phyloP scores from a whole-genome alignment of 2,888 invertebrate species.

The Oasisia sp. region DNA sequence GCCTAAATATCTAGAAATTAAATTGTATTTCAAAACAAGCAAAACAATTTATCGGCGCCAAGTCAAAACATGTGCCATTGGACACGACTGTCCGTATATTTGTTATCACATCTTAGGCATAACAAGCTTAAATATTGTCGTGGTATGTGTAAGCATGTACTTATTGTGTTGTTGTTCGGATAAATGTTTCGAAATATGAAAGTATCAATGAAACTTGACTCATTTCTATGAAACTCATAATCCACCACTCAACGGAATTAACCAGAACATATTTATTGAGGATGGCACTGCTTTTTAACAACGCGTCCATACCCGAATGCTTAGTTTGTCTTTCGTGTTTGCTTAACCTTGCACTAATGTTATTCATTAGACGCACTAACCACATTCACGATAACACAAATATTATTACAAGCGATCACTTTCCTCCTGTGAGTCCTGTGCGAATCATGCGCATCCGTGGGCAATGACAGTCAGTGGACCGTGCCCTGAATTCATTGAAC shows the following conservation, averaged over 20 bases:
- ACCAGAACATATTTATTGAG: neutral
- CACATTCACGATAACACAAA: conserved; percentile 9
- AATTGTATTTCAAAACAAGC: neutral
- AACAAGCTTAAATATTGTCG: neutral
- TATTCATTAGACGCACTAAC: neutral
- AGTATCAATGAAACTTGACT: neutral
- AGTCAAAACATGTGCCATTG: neutral
- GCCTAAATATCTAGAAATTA: neutral
- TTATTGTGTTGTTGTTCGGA: neutral
- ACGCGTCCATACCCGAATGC: neutral
- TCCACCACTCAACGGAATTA: neutral
- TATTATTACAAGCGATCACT: neutral
- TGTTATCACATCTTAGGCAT: too few relatives aligned
- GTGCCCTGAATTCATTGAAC: neutral
- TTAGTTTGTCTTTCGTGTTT: neutral
- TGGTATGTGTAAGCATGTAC: neutral
- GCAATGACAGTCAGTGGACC: neutral
- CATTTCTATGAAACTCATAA: neutral
- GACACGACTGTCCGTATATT: neutral
- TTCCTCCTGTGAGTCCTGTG: neutral
- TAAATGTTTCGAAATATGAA: neutral
- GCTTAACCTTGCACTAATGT: neutral
- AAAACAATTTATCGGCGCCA: neutral
- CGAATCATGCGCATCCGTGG: neutral
- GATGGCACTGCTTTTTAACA: neutral